These are phyloP conservation scores for Pedionomus torquatus DNA, from an alignment of 2,113 vertebrate genomes.

Conservation along the genomic window DNA sequence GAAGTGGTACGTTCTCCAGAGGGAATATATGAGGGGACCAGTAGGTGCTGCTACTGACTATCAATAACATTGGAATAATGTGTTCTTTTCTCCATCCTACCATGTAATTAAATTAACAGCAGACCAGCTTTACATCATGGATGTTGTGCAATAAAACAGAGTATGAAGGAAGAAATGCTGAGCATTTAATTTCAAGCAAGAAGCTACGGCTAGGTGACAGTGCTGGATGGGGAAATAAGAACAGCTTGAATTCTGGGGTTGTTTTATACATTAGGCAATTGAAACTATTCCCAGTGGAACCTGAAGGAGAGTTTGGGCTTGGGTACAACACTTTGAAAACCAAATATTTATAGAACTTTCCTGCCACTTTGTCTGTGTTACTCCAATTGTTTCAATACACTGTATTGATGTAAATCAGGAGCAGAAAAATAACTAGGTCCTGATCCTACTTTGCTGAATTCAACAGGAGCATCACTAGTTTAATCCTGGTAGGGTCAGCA, in stretches of 20 bases:
- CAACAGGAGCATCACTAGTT: not conserved
- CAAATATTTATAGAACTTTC: not conserved
- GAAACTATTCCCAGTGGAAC: not conserved
- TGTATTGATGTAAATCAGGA: not conserved
- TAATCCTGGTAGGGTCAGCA: not conserved
- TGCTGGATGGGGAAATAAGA: not conserved
- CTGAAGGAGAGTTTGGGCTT: not conserved
- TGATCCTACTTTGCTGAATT: not conserved
- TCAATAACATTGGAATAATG: not conserved
- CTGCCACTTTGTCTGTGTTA: not conserved
- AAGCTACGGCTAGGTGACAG: not conserved
- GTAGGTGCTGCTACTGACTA: conserved; percentile 1
- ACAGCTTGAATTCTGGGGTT: not conserved
- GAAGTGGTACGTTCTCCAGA: not conserved
- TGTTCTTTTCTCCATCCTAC: not conserved
- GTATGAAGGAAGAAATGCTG: not conserved
- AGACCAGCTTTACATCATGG: not conserved
- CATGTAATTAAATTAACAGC: conserved; percentile 1
- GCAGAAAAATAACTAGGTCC: not conserved
- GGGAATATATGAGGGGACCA: not conserved
- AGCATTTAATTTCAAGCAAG: not conserved
- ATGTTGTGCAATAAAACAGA: not conserved
- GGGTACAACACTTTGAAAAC: not conserved
- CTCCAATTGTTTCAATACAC: not conserved
- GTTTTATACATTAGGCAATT: not conserved